Conservation (phyloP, 2,888 invertebrate species). For the Xanthorhoe spadicearia region DNA sequence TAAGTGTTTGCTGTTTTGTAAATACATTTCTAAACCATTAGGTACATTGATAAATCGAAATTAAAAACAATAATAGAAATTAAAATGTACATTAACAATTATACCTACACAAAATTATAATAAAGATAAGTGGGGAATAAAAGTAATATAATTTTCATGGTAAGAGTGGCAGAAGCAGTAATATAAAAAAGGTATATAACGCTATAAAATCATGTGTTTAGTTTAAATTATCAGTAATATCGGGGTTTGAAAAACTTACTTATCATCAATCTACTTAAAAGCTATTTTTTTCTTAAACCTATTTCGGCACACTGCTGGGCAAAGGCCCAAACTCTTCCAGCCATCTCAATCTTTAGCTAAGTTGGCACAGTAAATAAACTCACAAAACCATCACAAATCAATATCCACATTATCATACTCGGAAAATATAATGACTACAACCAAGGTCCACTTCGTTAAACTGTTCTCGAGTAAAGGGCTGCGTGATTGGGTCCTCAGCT, state of each 20-base stretch:
- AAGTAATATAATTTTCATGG: no score
- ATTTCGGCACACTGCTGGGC: no score
- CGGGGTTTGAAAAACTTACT: no score
- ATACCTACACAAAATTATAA: no score
- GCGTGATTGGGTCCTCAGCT: constrained; percentile 35
- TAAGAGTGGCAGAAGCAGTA: no score
- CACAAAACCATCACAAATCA: not conserved
- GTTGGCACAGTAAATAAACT: not conserved
- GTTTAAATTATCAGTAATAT: no score
- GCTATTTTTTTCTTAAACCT: no score
- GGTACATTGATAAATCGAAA: not conserved
- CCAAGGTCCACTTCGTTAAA: constrained; percentile 34
- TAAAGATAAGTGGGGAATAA: no score
- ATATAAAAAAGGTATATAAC: no score
- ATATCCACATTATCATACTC: not conserved
- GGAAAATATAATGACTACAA: constrained; percentile 19
- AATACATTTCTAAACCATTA: not conserved
- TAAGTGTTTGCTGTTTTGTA: not conserved
- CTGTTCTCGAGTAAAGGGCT: constrained; percentile 25
- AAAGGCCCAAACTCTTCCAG: no score
- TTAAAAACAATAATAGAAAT: not conserved
- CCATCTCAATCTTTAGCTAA: not conserved
- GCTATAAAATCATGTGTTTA: no score
- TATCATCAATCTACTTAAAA: no score
- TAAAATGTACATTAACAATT: not conserved